Base-by-base conservation (phyloP, 2,113 vertebrate genomes). In the Penelope pileata region DNA sequence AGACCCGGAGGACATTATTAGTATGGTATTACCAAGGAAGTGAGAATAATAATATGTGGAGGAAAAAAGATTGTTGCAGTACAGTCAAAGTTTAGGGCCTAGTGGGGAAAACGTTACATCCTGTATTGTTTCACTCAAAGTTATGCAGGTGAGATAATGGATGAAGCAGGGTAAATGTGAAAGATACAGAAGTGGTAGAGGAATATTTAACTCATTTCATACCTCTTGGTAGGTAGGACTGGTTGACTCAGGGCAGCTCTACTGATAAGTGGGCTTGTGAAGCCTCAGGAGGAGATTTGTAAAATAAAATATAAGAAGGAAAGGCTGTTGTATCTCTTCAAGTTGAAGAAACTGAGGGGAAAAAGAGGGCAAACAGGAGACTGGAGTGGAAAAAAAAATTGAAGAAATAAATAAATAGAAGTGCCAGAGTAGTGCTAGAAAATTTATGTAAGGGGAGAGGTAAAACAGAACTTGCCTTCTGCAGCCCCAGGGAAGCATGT, bases 41-140 rank as follows among this genome's bases (percentile, higher is more conserved):
- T 0, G 2, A n/a, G 50, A 34, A 17, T 40, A 23, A 8, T 11
- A 32, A 6, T 23, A 45, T 18, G 4, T 69, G 6, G 38, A 23
- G 8, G 19, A 47, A 58, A 34, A 11, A 32, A 53, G 48, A 19
- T 48, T 5, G 34, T 48, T 16, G 43, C 43, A 18, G 11, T 38
- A 7, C 10, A 43, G 30, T 18, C 19, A 53, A 27, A 88, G 19
- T 14, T 85, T 51, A 54, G 34, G 29, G 18, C 32, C 26, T 29
- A 62, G 21, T 12, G 40, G 40, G 56, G 9, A 30, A 85, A 58
- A 54, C 23, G 3, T 9, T 21, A 43, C 4, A 7, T 29, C 34
- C 40, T 45, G 34, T 30, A 32, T 5, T 3, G 2, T 82, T 91
- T 76, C 48, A 51, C 27, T 80, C 40, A 32, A 60, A 73, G 26